Conservation (phyloP, 2,797 vertebrate genomes). For the Sebastes glaucus region DNA sequence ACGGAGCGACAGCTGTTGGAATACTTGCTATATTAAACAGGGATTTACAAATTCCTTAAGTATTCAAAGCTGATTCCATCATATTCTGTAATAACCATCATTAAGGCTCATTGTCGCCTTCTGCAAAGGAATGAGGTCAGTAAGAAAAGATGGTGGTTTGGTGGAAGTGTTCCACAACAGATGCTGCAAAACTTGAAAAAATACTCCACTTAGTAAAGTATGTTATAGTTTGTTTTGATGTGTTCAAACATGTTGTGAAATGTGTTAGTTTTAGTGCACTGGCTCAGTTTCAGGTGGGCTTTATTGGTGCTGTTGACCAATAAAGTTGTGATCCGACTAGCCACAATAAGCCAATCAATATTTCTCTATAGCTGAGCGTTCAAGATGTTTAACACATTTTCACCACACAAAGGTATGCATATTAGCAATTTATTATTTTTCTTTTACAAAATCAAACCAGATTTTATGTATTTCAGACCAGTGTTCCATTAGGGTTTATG, state of each 20-base stretch:
- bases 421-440: neutral
- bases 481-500: too few species aligned
- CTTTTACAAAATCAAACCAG: neutral
- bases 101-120: neutral
- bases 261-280: neutral
- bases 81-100: neutral
- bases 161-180: neutral
- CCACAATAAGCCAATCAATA: neutral
- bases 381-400: neutral
- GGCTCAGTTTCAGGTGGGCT: neutral
- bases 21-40: neutral
- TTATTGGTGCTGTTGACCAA: neutral
- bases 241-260: neutral
- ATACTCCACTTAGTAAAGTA: neutral
- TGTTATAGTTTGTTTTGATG: neutral
- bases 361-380: neutral
- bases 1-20: constrained; percentile 29
- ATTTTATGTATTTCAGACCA: neutral
- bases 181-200: neutral
- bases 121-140: neutral
- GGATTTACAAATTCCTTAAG: constrained; percentile 1
- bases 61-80: neutral
- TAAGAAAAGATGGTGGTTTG: neutral
- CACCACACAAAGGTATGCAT: neutral
- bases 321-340: neutral